Conservation (phyloP, 2,113 vertebrate genomes). For the Neoarius graeffei region DNA sequence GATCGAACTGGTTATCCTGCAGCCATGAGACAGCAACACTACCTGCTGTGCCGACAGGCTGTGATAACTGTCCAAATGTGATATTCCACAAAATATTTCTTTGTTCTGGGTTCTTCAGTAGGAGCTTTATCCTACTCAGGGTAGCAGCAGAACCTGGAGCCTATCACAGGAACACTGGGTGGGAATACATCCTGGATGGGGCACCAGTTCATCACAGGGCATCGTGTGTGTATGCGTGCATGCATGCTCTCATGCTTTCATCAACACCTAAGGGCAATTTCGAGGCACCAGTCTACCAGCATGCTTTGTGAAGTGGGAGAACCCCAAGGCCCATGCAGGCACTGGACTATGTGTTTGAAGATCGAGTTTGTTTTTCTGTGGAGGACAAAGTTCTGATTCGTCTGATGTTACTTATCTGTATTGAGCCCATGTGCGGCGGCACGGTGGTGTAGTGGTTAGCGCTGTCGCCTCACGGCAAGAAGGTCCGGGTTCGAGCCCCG, state of each 20-base stretch:
- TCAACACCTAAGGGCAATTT: neutral
- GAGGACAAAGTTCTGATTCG: no score
- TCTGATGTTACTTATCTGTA: neutral
- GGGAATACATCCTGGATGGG: neutral
- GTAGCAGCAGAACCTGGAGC: neutral
- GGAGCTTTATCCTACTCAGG: neutral
- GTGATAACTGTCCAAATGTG: neutral
- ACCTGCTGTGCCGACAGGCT: neutral
- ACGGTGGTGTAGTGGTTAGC: no score
- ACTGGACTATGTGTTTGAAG: neutral
- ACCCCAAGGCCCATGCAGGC: neutral
- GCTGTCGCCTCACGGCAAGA: no score
- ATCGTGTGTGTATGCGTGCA: no score
- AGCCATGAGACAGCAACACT: conserved; percentile 8
- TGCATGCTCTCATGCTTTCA: no score
- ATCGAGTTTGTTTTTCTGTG: neutral
- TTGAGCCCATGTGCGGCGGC: neutral
- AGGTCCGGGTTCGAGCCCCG: no score
- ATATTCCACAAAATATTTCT: neutral
- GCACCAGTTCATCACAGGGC: neutral
- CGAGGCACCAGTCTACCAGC: neutral
- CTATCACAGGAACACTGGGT: neutral
- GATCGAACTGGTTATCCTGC: neutral
- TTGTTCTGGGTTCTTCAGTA: neutral
- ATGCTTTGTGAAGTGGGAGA: neutral